Evolutionary conservation across 2,888 invertebrate species (phyloP), one percentile per base, ranked within the genome.

Genomic region (Drosophila atroscutellata): DNA sequence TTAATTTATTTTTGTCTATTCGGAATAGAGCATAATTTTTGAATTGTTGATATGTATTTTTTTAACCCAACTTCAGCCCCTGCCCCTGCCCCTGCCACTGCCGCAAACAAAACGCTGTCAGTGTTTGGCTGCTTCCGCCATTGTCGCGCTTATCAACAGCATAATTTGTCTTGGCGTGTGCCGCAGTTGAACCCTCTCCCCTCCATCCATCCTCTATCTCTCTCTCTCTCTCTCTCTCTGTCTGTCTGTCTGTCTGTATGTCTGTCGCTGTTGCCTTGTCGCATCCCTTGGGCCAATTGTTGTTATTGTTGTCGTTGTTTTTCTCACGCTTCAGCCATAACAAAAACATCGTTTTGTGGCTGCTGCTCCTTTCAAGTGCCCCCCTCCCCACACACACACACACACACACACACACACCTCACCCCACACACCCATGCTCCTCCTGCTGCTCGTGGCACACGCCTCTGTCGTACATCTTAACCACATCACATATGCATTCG

Each of bases 161-260:
- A 87, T 89, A 89, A 89, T 86, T 86, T 86, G 86, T 86, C 85
- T 80, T 89, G 86, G 85, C 85, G 75, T 86, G 75, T 75, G 73
- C 65, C 81, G 73, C 75, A 75, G 57, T 72, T 34, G 28, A 11
- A 32, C 28, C 55, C 34, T 3, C 32, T 28, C 13, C 32, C 56
- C 15, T 7, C 20, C 6, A 11, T 3, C 42, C 11, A 1, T 11
- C 11, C 18, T 18, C 36, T n/a, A 0, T 15, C 39, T 45, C 37
- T 9, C 32, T 24, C 37, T 24, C 7, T 52, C 3, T 36, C 30
- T 50, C 15, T 28, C 34, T 49, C 7, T 52, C 34, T 52, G 3
- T 0, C 8, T 28, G 7, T 47, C 39, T n/a, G 55, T 45, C 49
- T 26, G 56, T n/a, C 36, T 45, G 3, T 20, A 18, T 45, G 24